A percentile compares a stretch with the other conserved stretches of the same genome.
phyloP scores from a whole-genome alignment of 1,140 invertebrate species.

The Drosophila equinoxialis region DNA sequence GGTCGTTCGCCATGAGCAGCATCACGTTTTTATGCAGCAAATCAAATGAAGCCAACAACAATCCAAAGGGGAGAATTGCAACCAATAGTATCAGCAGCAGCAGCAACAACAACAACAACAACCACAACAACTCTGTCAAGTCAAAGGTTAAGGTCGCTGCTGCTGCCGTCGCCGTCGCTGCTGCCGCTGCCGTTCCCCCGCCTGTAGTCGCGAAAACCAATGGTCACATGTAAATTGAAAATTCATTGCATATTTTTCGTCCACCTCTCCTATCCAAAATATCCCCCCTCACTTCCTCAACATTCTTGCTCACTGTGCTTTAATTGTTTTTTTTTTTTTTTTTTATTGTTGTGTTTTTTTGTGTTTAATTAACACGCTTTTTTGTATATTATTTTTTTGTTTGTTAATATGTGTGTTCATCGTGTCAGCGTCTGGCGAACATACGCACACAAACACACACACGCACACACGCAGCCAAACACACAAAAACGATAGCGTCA shows the following conservation, averaged over 20 bases:
- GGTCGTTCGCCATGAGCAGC: constrained; percentile 57
- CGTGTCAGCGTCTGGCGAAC: constrained; percentile 47
- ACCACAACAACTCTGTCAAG: constrained; percentile 32
- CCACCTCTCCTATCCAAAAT: neutral
- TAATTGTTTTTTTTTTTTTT: constrained; percentile 62
- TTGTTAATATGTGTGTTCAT: constrained; percentile 65
- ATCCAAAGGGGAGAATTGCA: constrained; percentile 50
- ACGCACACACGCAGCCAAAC: neutral
- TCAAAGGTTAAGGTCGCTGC: constrained; percentile 63
- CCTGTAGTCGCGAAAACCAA: constrained; percentile 52
- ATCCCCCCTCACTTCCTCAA: constrained; percentile 16
- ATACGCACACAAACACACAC: constrained; percentile 24
- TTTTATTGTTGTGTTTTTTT: constrained; percentile 34
- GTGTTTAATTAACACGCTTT: constrained; percentile 71
- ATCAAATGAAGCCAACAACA: constrained; percentile 51
- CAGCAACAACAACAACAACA: constrained; percentile 24
- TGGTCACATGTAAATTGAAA: constrained; percentile 69
- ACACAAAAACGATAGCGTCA: constrained; percentile 51
- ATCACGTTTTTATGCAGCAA: constrained; percentile 80
- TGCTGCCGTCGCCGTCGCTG: neutral
- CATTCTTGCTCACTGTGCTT: constrained; percentile 26
- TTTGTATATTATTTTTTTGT: constrained; percentile 3
- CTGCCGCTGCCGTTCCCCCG: neutral
- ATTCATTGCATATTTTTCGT: constrained; percentile 69
- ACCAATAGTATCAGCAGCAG: constrained; percentile 34